phyloP scores from a whole-genome alignment of 2,113 vertebrate species.

The Uropsilus gracilis region DNA sequence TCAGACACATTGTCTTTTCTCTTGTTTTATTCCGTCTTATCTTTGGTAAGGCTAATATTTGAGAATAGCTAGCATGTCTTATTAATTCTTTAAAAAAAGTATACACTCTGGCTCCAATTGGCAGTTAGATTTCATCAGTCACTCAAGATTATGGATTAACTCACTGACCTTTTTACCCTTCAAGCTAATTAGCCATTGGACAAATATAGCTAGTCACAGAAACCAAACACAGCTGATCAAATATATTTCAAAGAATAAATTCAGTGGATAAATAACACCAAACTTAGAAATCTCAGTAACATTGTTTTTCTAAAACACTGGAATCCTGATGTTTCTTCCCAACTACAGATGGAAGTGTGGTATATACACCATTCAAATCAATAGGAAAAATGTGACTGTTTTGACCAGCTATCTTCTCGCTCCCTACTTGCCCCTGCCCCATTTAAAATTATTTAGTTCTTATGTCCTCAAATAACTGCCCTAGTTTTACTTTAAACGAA shows the following conservation, averaged over 20 bases:
- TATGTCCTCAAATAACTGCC: neutral
- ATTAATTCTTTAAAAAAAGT: conserved; percentile 43
- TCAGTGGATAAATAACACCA: neutral
- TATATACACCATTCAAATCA: neutral
- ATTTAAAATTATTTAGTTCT: conserved; percentile 10
- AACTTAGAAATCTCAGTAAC: neutral
- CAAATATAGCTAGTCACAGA: conserved; percentile 65
- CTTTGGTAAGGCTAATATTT: conserved; percentile 48
- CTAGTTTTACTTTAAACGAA: neutral
- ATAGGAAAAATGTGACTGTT: neutral
- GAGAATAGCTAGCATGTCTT: conserved; percentile 9
- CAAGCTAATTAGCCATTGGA: conserved; percentile 70
- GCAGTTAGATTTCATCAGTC: conserved; percentile 60
- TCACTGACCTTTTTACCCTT: conserved; percentile 62
- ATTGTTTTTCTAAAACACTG: conserved; percentile 10
- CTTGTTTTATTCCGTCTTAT: neutral
- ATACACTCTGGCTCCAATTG: neutral
- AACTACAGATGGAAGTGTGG: neutral
- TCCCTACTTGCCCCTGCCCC: neutral
- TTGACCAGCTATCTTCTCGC: neutral
- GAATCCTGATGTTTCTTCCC: neutral
- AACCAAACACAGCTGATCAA: conserved; percentile 68
- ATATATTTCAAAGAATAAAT: conserved; percentile 45
- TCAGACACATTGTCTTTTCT: neutral
- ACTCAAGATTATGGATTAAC: conserved; percentile 63